Conservation (phyloP, 2,797 vertebrate species). For the Rhinogobio ventralis region DNA sequence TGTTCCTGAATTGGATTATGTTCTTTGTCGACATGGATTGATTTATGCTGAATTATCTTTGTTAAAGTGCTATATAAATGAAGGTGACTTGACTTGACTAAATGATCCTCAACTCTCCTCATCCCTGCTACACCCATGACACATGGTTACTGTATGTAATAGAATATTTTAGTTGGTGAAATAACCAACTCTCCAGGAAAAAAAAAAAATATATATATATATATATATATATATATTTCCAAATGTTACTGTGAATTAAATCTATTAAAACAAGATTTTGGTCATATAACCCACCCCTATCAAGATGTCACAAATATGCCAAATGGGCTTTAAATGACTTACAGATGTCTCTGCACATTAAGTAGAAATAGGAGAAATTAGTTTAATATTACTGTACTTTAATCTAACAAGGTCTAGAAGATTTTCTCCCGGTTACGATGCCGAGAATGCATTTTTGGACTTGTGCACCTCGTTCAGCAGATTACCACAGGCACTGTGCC, state of each 20-base stretch:
- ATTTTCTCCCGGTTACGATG: not conserved
- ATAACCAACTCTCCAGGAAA: not conserved
- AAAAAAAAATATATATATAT: not conserved
- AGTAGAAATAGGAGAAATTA: not conserved
- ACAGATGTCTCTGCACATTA: not conserved
- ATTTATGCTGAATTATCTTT: no score
- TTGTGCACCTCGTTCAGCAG: conserved; percentile 17
- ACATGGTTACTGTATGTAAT: not conserved
- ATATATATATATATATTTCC: no score
- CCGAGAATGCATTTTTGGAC: conserved; percentile 21
- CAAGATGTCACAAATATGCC: not conserved
- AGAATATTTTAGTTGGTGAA: not conserved
- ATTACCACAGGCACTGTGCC: conserved; percentile 46
- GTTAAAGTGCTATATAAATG: no score
- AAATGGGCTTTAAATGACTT: not conserved
- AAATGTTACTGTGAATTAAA: not conserved
- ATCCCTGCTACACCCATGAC: not conserved
- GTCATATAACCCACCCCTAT: not conserved
- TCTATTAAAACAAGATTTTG: not conserved
- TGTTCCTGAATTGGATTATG: not conserved
- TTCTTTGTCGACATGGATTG: no score
- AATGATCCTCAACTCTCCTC: not conserved
- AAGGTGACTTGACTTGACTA: no score
- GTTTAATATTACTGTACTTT: not conserved
- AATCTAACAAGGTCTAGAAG: conserved; percentile 1